Base-by-base conservation (phyloP, 2,113 vertebrate species). In the Coracopsis vasa region DNA sequence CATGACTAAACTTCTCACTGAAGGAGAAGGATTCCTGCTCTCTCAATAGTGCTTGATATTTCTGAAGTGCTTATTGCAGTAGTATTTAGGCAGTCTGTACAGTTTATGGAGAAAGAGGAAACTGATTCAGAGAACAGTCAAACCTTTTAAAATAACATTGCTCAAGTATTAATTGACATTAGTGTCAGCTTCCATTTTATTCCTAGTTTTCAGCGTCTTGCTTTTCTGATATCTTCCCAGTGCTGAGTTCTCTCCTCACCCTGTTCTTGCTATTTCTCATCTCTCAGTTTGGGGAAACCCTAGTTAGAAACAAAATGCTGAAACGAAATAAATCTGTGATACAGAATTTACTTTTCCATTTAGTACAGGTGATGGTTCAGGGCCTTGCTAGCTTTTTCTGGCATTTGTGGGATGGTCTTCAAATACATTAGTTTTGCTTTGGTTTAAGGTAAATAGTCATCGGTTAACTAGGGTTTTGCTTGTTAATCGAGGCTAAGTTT, bases 401-500 rank as follows among this genome's bases (percentile, higher is more conserved):
- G 82, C 89, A 67, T 93, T 81, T 86, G 96, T 90, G 94, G 85
- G 67, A 21, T 3, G 17, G n/a, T 70, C 82, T 92, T 90, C 66
- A 92, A 84, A 88, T 95, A 96, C 37, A 66, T 91, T 91, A 95
- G 90, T 86, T 80, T 94, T 87, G 62, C 91, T 97, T 97, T 86
- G 80, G 72, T 85, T 95, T 24, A 89, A 88, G 74, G 60, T 92
- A 95, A 91, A 97, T 96, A 94, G 80, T 93, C 78, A 92, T 82
- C 7, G 50, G 95, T 88, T 88, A 77, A 87, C 79, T 88, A 78
- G 29, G 87, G 80, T 91, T 94, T 95, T 94, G 90, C 88, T 80
- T 94, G 60, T 94, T 97, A 96, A 89, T 92, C 90, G 45, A 88
- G 85, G 96, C 96, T 95, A 97, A 97, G 95, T 94, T 97, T 97